phyloP scores from a whole-genome alignment of 92 coral and sea anemone species.

The Chrysogorgia sp. region DNA sequence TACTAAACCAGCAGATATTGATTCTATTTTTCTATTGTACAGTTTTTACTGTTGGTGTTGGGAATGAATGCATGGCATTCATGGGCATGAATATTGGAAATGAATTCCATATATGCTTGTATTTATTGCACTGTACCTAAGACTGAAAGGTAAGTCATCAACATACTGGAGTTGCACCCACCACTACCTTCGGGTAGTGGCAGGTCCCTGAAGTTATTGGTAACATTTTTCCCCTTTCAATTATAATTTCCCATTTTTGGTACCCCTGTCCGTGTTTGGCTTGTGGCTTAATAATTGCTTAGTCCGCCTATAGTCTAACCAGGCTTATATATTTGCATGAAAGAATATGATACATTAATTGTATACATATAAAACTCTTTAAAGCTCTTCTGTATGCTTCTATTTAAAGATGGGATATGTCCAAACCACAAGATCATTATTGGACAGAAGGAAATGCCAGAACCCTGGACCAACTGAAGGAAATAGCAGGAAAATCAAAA shows the following conservation, averaged over 20 bases:
- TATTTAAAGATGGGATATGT: constrained; percentile 52
- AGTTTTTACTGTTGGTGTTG: constrained; percentile 48
- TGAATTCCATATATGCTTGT: constrained; percentile 48
- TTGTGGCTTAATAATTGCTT: too few relatives aligned
- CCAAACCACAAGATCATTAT: constrained; percentile 50
- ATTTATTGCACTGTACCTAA: constrained; percentile 53
- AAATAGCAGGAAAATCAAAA: constrained; percentile 13
- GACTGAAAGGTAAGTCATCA: constrained; percentile 22
- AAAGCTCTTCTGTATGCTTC: not conserved
- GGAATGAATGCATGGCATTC: constrained; percentile 63
- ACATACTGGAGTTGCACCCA: too few relatives aligned
- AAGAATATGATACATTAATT: not conserved
- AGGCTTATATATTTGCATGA: not conserved
- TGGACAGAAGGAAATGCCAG: constrained; percentile 18
- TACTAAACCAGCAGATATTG: too few relatives aligned
- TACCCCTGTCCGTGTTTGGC: too few relatives aligned
- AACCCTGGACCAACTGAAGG: constrained; percentile 25
- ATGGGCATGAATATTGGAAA: too few relatives aligned
- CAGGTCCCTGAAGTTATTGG: too few relatives aligned
- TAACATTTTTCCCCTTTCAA: too few relatives aligned
- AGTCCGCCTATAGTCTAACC: too few relatives aligned
- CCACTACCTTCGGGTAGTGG: too few relatives aligned
- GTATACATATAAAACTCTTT: not conserved
- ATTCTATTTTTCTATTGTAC: not conserved
- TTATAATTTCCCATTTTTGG: too few relatives aligned